phyloP scores from a whole-genome alignment of 2,113 vertebrate genomes.

The Sceloporus tristichus region DNA sequence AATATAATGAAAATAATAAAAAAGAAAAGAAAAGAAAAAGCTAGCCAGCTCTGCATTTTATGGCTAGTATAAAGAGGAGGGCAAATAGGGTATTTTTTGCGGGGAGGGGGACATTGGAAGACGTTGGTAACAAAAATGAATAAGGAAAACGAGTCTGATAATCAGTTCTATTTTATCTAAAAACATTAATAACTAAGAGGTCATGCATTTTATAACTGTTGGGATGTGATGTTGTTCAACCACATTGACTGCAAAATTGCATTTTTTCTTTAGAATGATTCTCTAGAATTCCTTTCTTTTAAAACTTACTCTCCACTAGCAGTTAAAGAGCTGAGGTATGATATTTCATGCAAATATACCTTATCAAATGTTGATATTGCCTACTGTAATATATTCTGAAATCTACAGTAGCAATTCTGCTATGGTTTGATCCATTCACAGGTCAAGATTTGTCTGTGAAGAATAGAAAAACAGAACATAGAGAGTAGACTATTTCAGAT shows the following conservation, averaged over 20 bases:
- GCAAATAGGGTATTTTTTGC: constrained; percentile 27
- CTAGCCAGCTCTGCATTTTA: constrained; percentile 35
- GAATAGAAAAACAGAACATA: not conserved
- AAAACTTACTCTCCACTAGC: constrained; percentile 39
- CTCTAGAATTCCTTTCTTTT: constrained; percentile 46
- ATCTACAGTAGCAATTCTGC: not conserved
- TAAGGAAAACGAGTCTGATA: constrained; percentile 53
- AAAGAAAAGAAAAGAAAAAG: constrained; percentile 28
- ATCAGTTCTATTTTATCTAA: constrained; percentile 50
- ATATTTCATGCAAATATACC: constrained; percentile 46
- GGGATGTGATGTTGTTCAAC: constrained; percentile 51
- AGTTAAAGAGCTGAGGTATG: constrained; percentile 44
- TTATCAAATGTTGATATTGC: constrained; percentile 44
- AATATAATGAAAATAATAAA: constrained; percentile 58
- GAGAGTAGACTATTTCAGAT: not conserved
- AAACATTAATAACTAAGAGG: constrained; percentile 37
- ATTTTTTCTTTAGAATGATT: constrained; percentile 25
- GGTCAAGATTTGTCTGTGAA: not conserved
- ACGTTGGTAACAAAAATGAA: constrained; percentile 39
- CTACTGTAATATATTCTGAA: not conserved
- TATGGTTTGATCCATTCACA: not conserved
- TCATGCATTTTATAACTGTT: constrained; percentile 32
- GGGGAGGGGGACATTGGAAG: constrained; percentile 21
- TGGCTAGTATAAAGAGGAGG: constrained; percentile 47
- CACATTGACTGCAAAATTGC: constrained; percentile 57